These are phyloP conservation scores for Mohoua ochrocephala DNA, from an alignment of 2,113 vertebrate species.

Conservation along the genomic window DNA sequence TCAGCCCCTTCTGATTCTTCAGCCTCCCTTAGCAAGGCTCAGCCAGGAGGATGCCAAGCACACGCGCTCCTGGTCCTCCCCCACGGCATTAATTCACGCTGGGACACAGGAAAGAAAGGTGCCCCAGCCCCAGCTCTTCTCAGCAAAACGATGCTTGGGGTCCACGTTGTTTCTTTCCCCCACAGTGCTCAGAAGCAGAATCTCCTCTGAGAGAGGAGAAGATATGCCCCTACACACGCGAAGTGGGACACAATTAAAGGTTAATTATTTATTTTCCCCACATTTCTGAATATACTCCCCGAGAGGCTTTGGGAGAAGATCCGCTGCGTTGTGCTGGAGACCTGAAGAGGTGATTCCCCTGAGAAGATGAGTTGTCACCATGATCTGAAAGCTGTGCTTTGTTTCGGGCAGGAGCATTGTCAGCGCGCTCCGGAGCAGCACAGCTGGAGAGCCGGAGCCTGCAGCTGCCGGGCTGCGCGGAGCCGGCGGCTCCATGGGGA, in stretches of 20 bases:
- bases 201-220: no score
- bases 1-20: neutral
- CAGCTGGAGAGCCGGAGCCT: neutral
- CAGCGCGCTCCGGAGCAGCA: neutral
- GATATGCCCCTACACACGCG: neutral
- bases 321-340: neutral
- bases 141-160: neutral
- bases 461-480: neutral
- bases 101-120: neutral
- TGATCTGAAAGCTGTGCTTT: neutral
- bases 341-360: neutral
- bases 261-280: neutral
- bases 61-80: neutral
- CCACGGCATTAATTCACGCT: neutral
- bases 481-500: neutral
- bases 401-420: neutral
- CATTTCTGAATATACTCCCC: neutral
- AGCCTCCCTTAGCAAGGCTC: neutral
- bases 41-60: neutral
- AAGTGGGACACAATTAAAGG: neutral
- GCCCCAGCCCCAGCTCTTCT: neutral
- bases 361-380: accelerated
- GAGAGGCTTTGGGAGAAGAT: neutral
- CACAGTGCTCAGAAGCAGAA: neutral
- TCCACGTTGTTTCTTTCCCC: neutral